phyloP scores from a whole-genome alignment of 2,113 vertebrate species.

The Choloepus hoffmanni region DNA sequence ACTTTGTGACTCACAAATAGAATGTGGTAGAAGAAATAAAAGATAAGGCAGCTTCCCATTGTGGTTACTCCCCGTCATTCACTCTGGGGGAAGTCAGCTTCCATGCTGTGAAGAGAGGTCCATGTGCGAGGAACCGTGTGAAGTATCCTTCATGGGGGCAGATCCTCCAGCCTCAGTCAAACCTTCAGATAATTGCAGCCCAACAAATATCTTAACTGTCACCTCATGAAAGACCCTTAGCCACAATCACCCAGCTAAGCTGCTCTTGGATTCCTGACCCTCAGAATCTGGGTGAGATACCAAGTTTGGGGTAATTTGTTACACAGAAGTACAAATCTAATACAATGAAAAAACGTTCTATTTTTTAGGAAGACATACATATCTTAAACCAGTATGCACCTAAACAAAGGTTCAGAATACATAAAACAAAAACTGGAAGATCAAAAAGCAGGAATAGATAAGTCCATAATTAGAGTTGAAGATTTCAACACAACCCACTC shows the following conservation, averaged over 20 bases:
- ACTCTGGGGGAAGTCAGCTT: not conserved
- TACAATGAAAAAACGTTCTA: not conserved
- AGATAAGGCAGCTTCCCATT: not conserved
- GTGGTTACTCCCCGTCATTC: not conserved
- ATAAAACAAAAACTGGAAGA: not conserved
- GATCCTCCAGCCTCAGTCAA: not conserved
- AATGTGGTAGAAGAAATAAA: not conserved
- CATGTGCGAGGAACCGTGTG: not conserved
- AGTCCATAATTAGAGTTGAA: not conserved
- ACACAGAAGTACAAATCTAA: not conserved
- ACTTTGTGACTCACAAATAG: not conserved
- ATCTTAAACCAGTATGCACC: not conserved
- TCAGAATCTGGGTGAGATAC: not conserved
- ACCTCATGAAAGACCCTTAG: not conserved
- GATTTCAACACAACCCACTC: not conserved
- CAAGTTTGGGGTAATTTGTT: not conserved
- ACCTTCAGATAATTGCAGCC: too few species aligned
- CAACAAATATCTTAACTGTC: not conserved
- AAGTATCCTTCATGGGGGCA: not conserved
- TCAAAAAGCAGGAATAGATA: constrained; percentile 16
- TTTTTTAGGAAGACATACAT: not conserved
- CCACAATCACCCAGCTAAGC: not conserved
- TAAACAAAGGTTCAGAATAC: not conserved
- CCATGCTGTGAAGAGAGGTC: not conserved
- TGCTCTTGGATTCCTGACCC: not conserved